Conservation (phyloP, 2,797 vertebrate genomes). For the Paratrypauchen microcephalus region DNA sequence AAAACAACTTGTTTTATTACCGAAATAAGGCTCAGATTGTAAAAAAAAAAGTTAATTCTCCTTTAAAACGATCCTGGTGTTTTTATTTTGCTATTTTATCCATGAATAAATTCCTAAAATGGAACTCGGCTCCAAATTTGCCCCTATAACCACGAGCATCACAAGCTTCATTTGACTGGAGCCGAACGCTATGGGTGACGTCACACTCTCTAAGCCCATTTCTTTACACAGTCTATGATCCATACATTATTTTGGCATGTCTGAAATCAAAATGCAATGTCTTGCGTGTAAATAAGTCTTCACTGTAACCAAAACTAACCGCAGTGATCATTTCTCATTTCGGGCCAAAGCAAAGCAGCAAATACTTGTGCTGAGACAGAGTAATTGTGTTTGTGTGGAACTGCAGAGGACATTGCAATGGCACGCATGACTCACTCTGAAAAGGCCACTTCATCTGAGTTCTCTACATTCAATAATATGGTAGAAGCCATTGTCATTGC, state of each 20-base stretch:
- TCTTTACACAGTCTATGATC: background rate
- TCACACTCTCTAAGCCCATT: too few species aligned
- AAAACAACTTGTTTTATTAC: too few species aligned
- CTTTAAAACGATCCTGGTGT: too few species aligned
- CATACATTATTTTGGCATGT: background rate
- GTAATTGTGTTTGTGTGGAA: constrained; percentile 31
- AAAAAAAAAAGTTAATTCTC: too few species aligned
- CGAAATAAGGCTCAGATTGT: too few species aligned
- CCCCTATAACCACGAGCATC: too few species aligned
- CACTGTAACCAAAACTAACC: background rate
- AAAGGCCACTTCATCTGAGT: constrained; percentile 49
- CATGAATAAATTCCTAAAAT: too few species aligned
- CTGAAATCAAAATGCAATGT: background rate
- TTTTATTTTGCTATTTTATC: too few species aligned
- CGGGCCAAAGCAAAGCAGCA: background rate
- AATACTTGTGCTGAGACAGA: constrained; percentile 26
- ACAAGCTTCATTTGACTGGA: too few species aligned
- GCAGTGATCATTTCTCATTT: constrained; percentile 13
- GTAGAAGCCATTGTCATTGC: constrained; percentile 38
- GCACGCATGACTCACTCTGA: constrained; percentile 43
- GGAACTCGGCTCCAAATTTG: too few species aligned
- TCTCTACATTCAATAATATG: constrained; percentile 46
- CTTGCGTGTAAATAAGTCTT: constrained; percentile 2
- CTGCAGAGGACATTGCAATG: constrained; percentile 38
- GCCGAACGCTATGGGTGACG: too few species aligned